Conservation (phyloP, 2,888 invertebrate genomes). For the Eupithecia dodoneata region DNA sequence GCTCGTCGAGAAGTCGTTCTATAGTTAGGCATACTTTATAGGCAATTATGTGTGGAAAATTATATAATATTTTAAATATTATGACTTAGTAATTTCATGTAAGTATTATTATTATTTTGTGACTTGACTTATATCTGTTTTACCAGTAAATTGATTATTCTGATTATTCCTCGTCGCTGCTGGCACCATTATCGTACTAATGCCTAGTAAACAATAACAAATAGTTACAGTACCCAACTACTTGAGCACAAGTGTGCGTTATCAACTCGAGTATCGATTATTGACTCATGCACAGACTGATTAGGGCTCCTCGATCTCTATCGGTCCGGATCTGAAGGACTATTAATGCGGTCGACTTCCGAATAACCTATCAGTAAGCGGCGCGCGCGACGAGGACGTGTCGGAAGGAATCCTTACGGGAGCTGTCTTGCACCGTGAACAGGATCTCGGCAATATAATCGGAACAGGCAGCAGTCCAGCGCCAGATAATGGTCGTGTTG, state of each 20-base stretch:
- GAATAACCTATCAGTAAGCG: slow-evolving; percentile 20
- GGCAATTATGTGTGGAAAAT: no score
- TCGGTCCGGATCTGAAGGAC: slow-evolving; percentile 19
- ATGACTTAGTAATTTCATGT: no score
- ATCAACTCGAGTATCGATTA: slow-evolving; percentile 3
- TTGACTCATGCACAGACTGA: slow-evolving; percentile 11
- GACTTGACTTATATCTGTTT: no score
- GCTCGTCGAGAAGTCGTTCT: no score
- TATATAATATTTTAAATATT: no score
- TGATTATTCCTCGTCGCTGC: slow-evolving; percentile 37
- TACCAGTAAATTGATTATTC: no score
- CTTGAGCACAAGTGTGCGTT: background rate
- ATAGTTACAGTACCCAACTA: background rate
- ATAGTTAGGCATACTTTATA: no score
- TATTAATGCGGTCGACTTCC: slow-evolving; percentile 22
- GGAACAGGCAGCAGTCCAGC: background rate
- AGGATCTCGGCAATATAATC: background rate
- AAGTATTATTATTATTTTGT: no score
- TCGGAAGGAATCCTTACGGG: background rate
- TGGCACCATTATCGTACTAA: no score
- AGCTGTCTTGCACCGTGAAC: background rate
- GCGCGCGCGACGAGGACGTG: background rate
- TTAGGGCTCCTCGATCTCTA: slow-evolving; percentile 26
- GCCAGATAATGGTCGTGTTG: slow-evolving; percentile 30
- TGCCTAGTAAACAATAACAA: background rate